These are phyloP conservation scores for Euglossa dilemma DNA, from an alignment of 1,140 invertebrate genomes.

Conservation along the genomic window DNA sequence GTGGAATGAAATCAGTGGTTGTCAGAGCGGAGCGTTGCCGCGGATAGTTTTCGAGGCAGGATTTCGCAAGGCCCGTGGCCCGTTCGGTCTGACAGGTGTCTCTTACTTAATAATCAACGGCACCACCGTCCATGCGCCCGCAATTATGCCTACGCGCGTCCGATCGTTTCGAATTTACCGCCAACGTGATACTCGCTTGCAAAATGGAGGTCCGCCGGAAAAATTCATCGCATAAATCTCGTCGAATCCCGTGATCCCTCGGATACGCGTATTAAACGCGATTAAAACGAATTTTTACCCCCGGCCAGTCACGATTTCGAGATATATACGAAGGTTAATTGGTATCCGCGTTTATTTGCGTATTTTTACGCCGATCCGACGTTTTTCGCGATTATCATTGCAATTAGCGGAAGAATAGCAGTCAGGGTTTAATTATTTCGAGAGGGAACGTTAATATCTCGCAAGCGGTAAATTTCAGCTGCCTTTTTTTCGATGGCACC, in stretches of 20 bases:
- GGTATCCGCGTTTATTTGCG: not conserved
- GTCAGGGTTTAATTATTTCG: too few species aligned
- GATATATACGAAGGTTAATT: not conserved
- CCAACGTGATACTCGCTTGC: slow-evolving; percentile 14
- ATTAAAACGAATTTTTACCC: not conserved
- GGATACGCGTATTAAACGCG: not conserved
- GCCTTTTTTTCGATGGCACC: too few species aligned
- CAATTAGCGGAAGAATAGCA: too few species aligned
- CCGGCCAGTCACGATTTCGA: not conserved
- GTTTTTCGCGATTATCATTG: not conserved
- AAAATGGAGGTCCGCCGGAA: not conserved
- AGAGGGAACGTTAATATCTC: too few species aligned
- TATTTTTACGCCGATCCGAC: not conserved
- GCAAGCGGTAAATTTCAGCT: too few species aligned
- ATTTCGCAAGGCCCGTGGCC: slow-evolving; percentile 52
- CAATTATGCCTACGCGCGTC: slow-evolving; percentile 31
- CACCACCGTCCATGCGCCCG: not conserved
- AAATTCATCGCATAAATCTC: slow-evolving; percentile 5
- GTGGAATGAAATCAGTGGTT: slow-evolving; percentile 78
- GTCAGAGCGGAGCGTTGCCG: slow-evolving; percentile 58
- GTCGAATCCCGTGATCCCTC: not conserved
- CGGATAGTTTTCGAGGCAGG: slow-evolving; percentile 42
- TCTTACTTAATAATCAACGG: slow-evolving; percentile 55
- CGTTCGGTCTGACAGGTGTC: slow-evolving; percentile 54
- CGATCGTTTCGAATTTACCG: slow-evolving; percentile 34